Percentiles rank a stretch among this genome's conserved stretches.
Conservation (phyloP, 1,140 invertebrate species). For the Acromyrmex echinatior region DNA sequence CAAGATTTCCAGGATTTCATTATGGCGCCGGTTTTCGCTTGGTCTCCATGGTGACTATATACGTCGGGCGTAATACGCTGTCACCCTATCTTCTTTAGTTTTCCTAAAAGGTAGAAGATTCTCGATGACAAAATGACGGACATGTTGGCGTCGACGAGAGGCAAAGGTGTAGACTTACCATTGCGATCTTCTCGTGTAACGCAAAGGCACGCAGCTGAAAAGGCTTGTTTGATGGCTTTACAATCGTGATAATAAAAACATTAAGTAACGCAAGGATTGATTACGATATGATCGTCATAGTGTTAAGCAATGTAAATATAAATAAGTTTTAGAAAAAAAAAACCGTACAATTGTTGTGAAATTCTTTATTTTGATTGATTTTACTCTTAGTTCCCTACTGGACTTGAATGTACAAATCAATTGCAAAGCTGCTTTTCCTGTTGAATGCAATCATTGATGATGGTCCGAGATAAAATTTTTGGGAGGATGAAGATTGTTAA, state of each 20-base stretch:
- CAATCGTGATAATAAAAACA: background rate
- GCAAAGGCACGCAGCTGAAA: conserved; percentile 60
- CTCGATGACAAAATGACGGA: conserved; percentile 60
- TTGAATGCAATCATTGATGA: background rate
- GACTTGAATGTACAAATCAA: too few species aligned
- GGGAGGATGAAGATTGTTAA: background rate
- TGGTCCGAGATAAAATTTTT: background rate
- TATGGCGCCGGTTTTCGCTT: conserved; percentile 62
- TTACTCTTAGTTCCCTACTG: too few species aligned
- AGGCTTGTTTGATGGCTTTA: background rate
- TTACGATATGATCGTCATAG: background rate
- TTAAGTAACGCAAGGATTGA: background rate
- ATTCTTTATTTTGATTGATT: too few species aligned
- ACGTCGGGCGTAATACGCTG: conserved; percentile 51
- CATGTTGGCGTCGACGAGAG: conserved; percentile 21
- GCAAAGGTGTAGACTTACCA: conserved; percentile 68
- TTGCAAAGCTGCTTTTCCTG: too few species aligned
- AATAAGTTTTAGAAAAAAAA: background rate
- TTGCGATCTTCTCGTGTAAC: conserved; percentile 74
- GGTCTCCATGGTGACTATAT: conserved; percentile 74
- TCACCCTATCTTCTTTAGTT: conserved; percentile 69
- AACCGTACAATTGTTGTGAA: too few species aligned
- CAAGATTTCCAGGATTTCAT: conserved; percentile 73
- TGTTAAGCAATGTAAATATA: background rate
- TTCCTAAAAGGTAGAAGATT: conserved; percentile 64